Evolutionary conservation across 2,113 vertebrate species (phyloP).

Genomic region (Leptobrachium leishanense): DNA sequence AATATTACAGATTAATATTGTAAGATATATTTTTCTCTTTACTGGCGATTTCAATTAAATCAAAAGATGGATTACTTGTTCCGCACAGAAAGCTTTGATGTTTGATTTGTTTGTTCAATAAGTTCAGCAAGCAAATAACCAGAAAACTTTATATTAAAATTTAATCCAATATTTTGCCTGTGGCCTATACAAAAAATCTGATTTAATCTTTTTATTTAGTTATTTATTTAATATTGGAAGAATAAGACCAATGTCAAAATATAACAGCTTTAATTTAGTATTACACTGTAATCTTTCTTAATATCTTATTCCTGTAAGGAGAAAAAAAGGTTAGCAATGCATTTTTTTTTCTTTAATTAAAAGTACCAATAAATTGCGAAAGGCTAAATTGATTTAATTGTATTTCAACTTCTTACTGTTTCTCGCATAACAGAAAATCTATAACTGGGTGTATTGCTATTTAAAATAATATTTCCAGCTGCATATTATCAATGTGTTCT

Average conservation of each 20-base stretch:
- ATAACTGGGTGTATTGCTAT: not conserved
- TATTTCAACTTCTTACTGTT: not conserved
- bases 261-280: conserved; percentile 6
- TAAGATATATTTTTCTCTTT: too few relatives aligned
- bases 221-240: conserved; percentile 16
- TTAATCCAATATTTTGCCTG: conserved; percentile 25
- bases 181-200: conserved; percentile 35
- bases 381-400: not conserved
- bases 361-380: not conserved
- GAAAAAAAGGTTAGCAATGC: conserved; percentile 7
- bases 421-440: not conserved
- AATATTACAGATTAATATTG: too few relatives aligned
- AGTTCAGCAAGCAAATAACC: conserved; percentile 12
- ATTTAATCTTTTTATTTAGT: conserved; percentile 14
- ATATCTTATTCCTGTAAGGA: conserved; percentile 15
- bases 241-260: conserved; percentile 9
- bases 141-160: conserved; percentile 35
- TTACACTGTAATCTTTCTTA: conserved; percentile 20
- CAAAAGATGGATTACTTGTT: too few relatives aligned
- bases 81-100: not conserved
- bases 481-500: not conserved
- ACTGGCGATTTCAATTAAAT: too few relatives aligned
- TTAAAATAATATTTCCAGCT: not conserved
- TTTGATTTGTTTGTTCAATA: conserved; percentile 31
- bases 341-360: conserved; percentile 7